These are phyloP conservation scores for Allobates femoralis DNA, from an alignment of 2,797 vertebrate species.

Conservation along the genomic window DNA sequence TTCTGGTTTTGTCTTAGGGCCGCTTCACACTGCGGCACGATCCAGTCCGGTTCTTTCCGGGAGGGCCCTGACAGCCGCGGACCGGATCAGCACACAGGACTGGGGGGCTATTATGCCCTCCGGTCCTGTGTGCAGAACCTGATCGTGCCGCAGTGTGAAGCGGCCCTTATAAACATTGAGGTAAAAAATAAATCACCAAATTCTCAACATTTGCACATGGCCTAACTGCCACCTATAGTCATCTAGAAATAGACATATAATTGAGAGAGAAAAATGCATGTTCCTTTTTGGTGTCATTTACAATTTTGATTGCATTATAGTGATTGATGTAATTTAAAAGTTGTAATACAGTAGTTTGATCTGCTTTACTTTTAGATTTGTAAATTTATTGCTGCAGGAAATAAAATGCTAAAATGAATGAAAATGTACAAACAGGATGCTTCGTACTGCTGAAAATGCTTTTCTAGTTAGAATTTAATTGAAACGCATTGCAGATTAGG, in stretches of 20 bases:
- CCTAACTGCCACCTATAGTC: too few relatives aligned
- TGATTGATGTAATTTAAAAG: constrained; percentile 3
- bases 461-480: constrained; percentile 50
- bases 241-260: background rate
- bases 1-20: too few relatives aligned
- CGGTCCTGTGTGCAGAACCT: too few relatives aligned
- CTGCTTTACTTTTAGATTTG: constrained; percentile 37
- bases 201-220: too few relatives aligned
- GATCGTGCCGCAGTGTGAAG: too few relatives aligned
- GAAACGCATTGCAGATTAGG: constrained; percentile 31
- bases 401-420: constrained; percentile 40
- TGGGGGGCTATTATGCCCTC: too few relatives aligned
- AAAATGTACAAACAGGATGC: constrained; percentile 49
- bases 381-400: constrained; percentile 41
- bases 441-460: constrained; percentile 16
- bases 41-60: too few relatives aligned
- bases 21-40: too few relatives aligned
- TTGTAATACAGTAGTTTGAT: constrained; percentile 7
- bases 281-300: constrained; percentile 4
- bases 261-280: background rate
- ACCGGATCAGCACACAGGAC: too few relatives aligned
- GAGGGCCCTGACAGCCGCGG: too few relatives aligned
- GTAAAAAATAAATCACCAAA: too few relatives aligned
- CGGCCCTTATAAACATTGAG: too few relatives aligned
- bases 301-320: background rate